phyloP scores from a whole-genome alignment of 2,888 invertebrate species.

The Synergus umbraculus region DNA sequence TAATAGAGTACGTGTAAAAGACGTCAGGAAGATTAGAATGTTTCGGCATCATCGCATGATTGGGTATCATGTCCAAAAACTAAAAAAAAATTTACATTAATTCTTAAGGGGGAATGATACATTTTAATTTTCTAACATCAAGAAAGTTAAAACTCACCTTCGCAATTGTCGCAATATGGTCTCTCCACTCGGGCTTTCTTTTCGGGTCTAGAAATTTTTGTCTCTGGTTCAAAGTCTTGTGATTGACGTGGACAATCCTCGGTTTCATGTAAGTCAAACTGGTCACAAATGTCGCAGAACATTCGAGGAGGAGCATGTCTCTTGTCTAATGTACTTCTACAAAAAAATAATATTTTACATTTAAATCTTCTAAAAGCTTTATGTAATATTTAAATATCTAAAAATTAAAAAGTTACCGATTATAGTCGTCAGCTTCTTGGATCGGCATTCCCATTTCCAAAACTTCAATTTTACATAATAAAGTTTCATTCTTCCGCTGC shows the following conservation, averaged over 20 bases:
- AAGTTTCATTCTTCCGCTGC: constrained; percentile 93
- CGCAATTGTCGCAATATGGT: constrained; percentile 95
- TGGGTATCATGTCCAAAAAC: constrained; percentile 93
- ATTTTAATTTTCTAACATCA: neutral
- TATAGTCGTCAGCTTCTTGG: constrained; percentile 77
- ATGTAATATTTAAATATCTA: constrained; percentile 23
- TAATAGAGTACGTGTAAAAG: constrained; percentile 33
- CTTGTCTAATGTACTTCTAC: constrained; percentile 66
- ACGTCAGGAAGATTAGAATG: constrained; percentile 80
- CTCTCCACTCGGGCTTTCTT: constrained; percentile 78
- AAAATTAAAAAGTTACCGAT: constrained; percentile 74
- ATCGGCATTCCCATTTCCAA: constrained; percentile 83
- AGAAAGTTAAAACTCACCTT: constrained; percentile 81
- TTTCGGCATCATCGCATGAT: constrained; percentile 92
- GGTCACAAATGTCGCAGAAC: constrained; percentile 98
- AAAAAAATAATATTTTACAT: constrained; percentile 21
- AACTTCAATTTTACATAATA: constrained; percentile 88
- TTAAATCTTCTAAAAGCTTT: neutral
- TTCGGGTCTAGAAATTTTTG: constrained; percentile 73
- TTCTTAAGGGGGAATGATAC: constrained; percentile 30
- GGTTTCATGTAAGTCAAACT: constrained; percentile 97
- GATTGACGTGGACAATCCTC: constrained; percentile 96
- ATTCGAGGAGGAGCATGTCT: constrained; percentile 85
- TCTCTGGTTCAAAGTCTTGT: constrained; percentile 79
- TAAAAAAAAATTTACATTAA: constrained; percentile 78